A percentile compares a stretch with the other conserved stretches of the same genome.
Conservation (phyloP, 2,888 invertebrate genomes). For the Camponotus fellah region DNA sequence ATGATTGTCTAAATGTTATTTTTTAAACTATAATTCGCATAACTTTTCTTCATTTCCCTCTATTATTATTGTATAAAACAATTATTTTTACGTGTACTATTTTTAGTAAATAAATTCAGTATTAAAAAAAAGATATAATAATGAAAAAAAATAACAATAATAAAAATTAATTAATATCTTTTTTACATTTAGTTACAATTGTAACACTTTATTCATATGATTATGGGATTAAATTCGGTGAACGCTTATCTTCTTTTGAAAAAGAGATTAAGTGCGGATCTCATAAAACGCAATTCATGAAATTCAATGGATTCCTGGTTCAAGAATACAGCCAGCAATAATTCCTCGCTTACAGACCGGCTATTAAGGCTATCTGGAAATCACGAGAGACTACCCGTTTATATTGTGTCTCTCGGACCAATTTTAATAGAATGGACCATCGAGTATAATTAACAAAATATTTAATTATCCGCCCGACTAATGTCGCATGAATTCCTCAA, state of each 20-base stretch:
- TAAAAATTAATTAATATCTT: conserved; percentile 3
- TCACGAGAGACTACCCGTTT: conserved; percentile 56
- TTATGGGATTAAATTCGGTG: background rate
- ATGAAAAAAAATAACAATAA: background rate
- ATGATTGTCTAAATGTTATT: background rate
- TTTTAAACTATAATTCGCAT: background rate
- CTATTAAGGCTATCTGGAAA: conserved; percentile 67
- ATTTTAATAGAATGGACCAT: conserved; percentile 59
- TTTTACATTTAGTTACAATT: background rate
- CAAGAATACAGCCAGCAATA: conserved; percentile 57
- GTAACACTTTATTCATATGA: background rate
- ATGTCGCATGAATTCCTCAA: conserved; percentile 54
- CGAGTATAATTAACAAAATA: conserved; percentile 68
- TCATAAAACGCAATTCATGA: conserved; percentile 49
- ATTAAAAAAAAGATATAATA: background rate
- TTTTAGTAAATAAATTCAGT: background rate
- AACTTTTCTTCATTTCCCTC: background rate
- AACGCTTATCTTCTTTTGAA: background rate
- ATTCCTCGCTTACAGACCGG: conserved; percentile 62
- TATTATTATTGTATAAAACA: background rate
- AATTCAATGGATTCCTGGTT: conserved; percentile 61
- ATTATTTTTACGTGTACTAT: background rate
- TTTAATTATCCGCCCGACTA: conserved; percentile 64
- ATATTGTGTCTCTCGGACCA: conserved; percentile 62
- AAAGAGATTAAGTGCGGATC: conserved; percentile 10